Percentiles rank a stretch among this genome's conserved stretches.
phyloP scores from a whole-genome alignment of 2,797 vertebrate species.

The Pelochelys cantorii region DNA sequence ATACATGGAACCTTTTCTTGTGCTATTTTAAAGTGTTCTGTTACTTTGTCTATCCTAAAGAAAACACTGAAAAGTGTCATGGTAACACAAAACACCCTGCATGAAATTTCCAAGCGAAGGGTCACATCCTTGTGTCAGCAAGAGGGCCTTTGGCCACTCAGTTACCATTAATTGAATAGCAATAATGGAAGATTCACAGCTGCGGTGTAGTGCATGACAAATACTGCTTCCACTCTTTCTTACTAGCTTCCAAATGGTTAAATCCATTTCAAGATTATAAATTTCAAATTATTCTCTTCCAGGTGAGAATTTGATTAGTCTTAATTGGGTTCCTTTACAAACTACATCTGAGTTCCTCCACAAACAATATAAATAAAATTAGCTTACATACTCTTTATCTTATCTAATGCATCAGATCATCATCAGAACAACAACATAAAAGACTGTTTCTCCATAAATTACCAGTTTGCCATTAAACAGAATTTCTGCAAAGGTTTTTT shows the following conservation, averaged over 20 bases:
- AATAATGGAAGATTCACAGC: background rate
- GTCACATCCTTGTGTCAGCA: background rate
- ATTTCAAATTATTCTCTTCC: background rate
- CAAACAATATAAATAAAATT: constrained; percentile 1
- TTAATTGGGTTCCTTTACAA: background rate
- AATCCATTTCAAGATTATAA: background rate
- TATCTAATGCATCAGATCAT: too few relatives aligned
- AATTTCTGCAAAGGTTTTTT: background rate
- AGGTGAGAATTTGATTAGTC: background rate
- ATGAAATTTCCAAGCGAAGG: background rate
- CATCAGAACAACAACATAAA: too few relatives aligned
- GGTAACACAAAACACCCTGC: background rate
- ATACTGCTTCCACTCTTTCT: background rate
- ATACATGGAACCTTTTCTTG: too few relatives aligned
- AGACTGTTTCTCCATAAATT: background rate
- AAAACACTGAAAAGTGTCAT: background rate
- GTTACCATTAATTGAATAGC: background rate
- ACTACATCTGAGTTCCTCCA: background rate
- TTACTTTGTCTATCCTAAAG: background rate
- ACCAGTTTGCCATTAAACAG: background rate
- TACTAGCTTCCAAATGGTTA: background rate
- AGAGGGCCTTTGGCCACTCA: background rate
- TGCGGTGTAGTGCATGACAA: background rate
- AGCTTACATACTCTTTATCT: too few relatives aligned
- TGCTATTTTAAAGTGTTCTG: background rate